Percentiles rank a stretch among this genome's conserved stretches.
Conservation (phyloP, 2,113 vertebrate genomes). For the Dicaeum eximium region DNA sequence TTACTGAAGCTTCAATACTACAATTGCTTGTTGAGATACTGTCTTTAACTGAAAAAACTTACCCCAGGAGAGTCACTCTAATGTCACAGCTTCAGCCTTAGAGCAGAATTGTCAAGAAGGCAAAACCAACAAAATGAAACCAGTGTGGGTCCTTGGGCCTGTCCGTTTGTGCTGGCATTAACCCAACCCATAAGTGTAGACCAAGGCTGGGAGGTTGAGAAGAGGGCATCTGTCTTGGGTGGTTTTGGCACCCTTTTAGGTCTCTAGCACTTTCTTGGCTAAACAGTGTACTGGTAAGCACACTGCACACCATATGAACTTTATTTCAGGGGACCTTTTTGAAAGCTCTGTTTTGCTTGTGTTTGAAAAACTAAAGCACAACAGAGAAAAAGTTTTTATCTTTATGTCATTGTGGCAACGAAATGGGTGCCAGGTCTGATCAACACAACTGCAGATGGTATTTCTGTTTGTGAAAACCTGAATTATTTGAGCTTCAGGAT, state of each 20-base stretch:
- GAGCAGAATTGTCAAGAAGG: background rate
- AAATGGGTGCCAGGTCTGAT: background rate
- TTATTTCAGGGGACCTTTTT: background rate
- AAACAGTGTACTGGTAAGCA: background rate
- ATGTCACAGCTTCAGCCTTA: background rate
- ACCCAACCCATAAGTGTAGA: fast-evolving
- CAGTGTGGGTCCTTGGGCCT: background rate
- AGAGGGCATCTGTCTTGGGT: fast-evolving
- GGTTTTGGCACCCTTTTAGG: background rate
- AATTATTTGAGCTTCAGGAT: background rate
- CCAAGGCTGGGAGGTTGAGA: background rate
- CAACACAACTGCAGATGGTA: background rate
- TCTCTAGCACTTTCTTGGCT: background rate
- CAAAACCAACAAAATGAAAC: background rate
- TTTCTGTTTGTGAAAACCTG: background rate
- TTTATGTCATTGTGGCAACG: background rate
- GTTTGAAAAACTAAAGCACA: background rate
- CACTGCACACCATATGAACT: background rate
- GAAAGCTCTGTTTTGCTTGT: background rate
- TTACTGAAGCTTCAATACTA: background rate
- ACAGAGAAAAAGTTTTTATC: background rate
- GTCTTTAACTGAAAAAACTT: background rate
- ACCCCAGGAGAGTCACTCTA: fast-evolving
- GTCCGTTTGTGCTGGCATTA: fast-evolving
- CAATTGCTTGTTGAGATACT: background rate